Evolutionary conservation across 2,888 invertebrate genomes (phyloP).

Genomic region (Pegoplata infirma): DNA sequence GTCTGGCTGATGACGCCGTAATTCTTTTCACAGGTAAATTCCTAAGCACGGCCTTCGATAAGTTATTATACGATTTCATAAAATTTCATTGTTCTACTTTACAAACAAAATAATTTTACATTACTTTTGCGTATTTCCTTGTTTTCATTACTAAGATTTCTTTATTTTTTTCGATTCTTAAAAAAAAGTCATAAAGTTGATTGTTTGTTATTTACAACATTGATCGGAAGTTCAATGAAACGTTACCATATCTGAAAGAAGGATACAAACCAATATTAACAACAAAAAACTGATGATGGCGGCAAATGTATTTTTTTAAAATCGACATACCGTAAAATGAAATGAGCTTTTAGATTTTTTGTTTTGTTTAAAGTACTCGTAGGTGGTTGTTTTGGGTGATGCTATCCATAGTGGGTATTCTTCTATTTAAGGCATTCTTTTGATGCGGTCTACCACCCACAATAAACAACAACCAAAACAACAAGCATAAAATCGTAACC

Average conservation of each 20-base stretch:
- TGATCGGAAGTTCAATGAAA: constrained; percentile 60
- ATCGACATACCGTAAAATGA: constrained; percentile 54
- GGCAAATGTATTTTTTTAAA: constrained; percentile 30
- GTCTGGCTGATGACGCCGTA: no score
- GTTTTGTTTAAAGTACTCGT: neutral
- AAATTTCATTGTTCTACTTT: no score
- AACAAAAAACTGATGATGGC: constrained; percentile 19
- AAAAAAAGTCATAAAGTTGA: constrained; percentile 59
- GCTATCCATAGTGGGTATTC: constrained; percentile 8
- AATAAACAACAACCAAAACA: constrained; percentile 54
- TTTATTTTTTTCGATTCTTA: neutral
- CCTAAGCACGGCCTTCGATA: no score
- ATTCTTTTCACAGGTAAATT: no score
- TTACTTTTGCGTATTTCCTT: neutral
- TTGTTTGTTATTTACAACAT: constrained; percentile 52
- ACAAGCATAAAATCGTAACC: constrained; percentile 61
- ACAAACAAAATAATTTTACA: neutral
- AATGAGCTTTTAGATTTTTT: constrained; percentile 53
- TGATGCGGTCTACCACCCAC: constrained; percentile 63
- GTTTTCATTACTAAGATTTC: constrained; percentile 34
- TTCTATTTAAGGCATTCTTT: constrained; percentile 34
- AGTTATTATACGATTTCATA: no score
- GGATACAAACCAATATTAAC: constrained; percentile 7
- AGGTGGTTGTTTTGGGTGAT: constrained; percentile 46
- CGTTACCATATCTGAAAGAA: constrained; percentile 32